Conservation (phyloP, 2,888 invertebrate species). For the Chirona hameri region DNA sequence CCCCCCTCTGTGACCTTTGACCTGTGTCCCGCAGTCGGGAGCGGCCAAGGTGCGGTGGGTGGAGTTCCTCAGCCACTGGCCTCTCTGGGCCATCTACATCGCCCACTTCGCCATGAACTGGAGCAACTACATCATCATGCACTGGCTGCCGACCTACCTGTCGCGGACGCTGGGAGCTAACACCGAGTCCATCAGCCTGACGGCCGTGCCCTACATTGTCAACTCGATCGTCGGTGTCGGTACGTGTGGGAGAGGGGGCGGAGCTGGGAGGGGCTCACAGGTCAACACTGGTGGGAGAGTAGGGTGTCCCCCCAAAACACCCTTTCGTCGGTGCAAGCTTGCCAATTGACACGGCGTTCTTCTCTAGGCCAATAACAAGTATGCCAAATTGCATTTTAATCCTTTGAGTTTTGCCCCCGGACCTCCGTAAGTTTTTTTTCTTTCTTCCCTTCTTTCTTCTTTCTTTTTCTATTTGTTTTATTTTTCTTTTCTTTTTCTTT, state of each 20-base stretch:
- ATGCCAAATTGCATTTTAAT: too few relatives aligned
- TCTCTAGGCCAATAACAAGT: too few relatives aligned
- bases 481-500: too few relatives aligned
- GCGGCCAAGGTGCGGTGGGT: constrained; percentile 59
- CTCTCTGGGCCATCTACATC: constrained; percentile 67
- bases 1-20: too few relatives aligned
- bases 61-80: constrained; percentile 63
- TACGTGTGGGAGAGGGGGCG: constrained; percentile 46
- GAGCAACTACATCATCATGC: constrained; percentile 75
- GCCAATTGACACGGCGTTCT: too few relatives aligned
- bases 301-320: too few relatives aligned
- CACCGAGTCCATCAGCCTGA: constrained; percentile 64
- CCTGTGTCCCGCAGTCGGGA: constrained; percentile 48
- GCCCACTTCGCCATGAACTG: constrained; percentile 78
- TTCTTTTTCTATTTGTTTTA: too few relatives aligned
- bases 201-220: constrained; percentile 68
- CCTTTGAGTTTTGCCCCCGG: too few relatives aligned
- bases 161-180: constrained; percentile 61
- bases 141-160: constrained; percentile 72
- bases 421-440: too few relatives aligned
- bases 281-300: too few relatives aligned
- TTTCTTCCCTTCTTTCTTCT: too few relatives aligned
- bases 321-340: too few relatives aligned
- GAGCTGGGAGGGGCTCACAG: background rate
- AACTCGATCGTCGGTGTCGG: constrained; percentile 67